Evolutionary conservation across 2,888 invertebrate species (phyloP).

Genomic region (Conomelus anceps): DNA sequence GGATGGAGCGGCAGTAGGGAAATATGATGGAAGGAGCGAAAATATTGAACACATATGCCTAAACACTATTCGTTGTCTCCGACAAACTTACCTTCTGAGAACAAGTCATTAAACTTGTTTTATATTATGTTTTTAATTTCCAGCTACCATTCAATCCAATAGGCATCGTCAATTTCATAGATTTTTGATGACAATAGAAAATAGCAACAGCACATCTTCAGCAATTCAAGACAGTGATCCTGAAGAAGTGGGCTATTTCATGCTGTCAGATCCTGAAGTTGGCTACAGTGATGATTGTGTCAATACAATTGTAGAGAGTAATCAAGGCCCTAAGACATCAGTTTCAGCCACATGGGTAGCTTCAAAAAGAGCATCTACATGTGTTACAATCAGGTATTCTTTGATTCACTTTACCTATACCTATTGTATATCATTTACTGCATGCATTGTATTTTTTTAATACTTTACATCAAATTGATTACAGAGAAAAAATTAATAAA

Average conservation of each 20-base stretch:
- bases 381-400: constrained; percentile 10
- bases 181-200: not conserved
- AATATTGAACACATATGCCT: too few relatives aligned
- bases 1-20: too few relatives aligned
- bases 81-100: too few relatives aligned
- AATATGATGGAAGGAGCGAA: too few relatives aligned
- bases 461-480: too few relatives aligned
- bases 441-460: too few relatives aligned
- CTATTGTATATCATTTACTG: too few relatives aligned
- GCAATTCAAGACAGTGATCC: not conserved
- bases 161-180: not conserved
- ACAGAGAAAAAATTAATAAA: too few relatives aligned
- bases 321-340: constrained; percentile 71
- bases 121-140: too few relatives aligned
- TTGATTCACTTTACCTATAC: too few relatives aligned
- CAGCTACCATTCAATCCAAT: not conserved
- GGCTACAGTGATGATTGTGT: constrained; percentile 76
- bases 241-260: not conserved
- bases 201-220: not conserved
- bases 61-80: too few relatives aligned
- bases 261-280: not conserved
- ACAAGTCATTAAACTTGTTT: too few relatives aligned
- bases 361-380: constrained; percentile 7
- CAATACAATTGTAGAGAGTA: constrained; percentile 75
- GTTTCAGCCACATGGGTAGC: constrained; percentile 87